A percentile compares a stretch with the other conserved stretches of the same genome.
phyloP scores from a whole-genome alignment of 2,797 vertebrate genomes.

The Xiphorhynchus erythropygius region DNA sequence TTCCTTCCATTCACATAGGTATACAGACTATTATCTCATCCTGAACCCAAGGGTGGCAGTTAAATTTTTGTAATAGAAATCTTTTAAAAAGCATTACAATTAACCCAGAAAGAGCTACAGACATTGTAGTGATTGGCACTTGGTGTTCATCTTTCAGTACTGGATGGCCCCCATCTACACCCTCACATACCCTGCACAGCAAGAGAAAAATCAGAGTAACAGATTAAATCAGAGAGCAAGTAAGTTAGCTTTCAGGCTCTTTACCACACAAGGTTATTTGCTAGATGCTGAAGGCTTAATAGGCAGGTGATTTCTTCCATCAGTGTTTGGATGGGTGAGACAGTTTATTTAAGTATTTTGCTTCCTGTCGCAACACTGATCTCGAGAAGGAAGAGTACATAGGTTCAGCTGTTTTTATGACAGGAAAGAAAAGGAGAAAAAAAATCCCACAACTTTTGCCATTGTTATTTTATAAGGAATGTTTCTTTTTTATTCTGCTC shows the following conservation, averaged over 20 bases:
- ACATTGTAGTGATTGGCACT: neutral
- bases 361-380: neutral
- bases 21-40: neutral
- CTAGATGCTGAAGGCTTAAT: neutral
- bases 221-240: neutral
- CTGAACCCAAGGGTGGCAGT: neutral
- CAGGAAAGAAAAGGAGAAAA: neutral
- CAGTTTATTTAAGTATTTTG: neutral
- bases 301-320: neutral
- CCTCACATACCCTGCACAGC: neutral
- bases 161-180: neutral
- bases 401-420: neutral
- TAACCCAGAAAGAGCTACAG: neutral
- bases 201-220: neutral
- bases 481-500: neutral
- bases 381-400: neutral
- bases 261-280: neutral
- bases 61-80: neutral
- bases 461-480: neutral
- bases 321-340: neutral
- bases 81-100: neutral
- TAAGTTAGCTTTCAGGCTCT: neutral
- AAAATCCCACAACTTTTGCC: neutral
- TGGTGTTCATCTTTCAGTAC: neutral
- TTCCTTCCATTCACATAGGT: neutral